Conservation (phyloP, 2,113 vertebrate genomes). For the Epinephelus fuscoguttatus region DNA sequence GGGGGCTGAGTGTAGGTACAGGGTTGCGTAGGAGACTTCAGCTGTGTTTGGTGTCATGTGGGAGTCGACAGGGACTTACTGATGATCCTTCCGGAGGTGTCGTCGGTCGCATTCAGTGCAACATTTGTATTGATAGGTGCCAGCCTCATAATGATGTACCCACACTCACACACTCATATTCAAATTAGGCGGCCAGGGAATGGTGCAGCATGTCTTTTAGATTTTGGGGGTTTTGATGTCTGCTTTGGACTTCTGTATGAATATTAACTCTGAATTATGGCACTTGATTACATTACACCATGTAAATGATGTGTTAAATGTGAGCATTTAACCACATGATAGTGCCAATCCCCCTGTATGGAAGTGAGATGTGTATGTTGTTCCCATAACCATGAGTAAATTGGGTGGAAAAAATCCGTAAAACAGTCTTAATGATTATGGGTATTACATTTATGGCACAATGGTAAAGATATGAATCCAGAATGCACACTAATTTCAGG, state of each 20-base stretch:
- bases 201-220: constrained; percentile 3
- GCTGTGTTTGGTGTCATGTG: constrained; percentile 23
- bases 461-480: background rate
- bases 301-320: constrained; percentile 16
- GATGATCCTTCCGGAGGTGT: constrained; percentile 37
- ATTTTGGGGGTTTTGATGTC: background rate
- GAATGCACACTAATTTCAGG: background rate
- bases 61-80: constrained; percentile 30
- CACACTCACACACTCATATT: constrained; percentile 41
- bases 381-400: background rate
- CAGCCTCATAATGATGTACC: constrained; percentile 38
- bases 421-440: background rate
- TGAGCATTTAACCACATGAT: constrained; percentile 8
- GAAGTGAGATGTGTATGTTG: background rate
- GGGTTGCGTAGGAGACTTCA: constrained; percentile 36
- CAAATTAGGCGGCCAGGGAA: constrained; percentile 24
- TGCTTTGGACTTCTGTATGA: constrained; percentile 6
- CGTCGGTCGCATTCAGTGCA: constrained; percentile 14
- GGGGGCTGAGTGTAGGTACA: constrained; percentile 15
- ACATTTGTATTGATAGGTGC: constrained; percentile 36
- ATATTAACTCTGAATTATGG: constrained; percentile 28
- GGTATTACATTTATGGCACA: background rate
- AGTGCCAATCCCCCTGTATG: background rate
- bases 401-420: background rate
- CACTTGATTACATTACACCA: constrained; percentile 11